These are phyloP conservation scores for Atopsyche davidsoni DNA, from an alignment of 1,140 invertebrate genomes.

Conservation along the genomic window DNA sequence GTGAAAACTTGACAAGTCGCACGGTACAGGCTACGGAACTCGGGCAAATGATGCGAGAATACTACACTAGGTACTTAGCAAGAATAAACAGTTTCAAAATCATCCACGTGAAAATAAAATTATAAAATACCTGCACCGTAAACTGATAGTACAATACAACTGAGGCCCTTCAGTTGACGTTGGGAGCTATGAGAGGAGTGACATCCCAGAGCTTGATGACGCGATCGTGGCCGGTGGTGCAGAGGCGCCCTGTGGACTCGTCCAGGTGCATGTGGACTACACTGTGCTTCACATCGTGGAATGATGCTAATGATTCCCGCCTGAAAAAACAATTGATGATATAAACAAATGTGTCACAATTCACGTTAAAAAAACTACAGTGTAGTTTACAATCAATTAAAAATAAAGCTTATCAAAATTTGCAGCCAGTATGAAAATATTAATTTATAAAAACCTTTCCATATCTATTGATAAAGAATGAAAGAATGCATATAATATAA, in stretches of 20 bases:
- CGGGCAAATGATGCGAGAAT: too few relatives aligned
- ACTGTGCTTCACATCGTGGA: constrained; percentile 92
- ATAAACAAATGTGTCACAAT: background rate
- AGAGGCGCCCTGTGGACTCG: constrained; percentile 73
- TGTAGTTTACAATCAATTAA: background rate
- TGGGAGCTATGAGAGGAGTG: constrained; percentile 21
- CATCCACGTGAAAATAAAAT: too few relatives aligned
- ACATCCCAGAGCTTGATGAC: constrained; percentile 74
- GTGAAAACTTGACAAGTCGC: too few relatives aligned
- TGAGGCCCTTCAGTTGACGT: constrained; percentile 18
- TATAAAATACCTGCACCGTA: too few relatives aligned
- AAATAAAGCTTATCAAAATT: too few relatives aligned
- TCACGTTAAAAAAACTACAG: background rate
- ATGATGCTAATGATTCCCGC: constrained; percentile 82
- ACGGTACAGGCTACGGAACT: too few relatives aligned
- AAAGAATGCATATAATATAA: constrained; percentile 8
- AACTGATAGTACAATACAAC: too few relatives aligned
- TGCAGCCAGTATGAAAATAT: too few relatives aligned
- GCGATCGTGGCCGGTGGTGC: constrained; percentile 91
- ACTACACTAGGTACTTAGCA: too few relatives aligned
- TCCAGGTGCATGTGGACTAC: constrained; percentile 86
- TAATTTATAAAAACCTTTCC: too few relatives aligned
- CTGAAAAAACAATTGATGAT: constrained; percentile 48
- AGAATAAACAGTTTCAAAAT: too few relatives aligned
- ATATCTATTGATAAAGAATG: too few relatives aligned